These are phyloP conservation scores for Melinaea marsaeus DNA, from an alignment of 2,888 invertebrate species.

Conservation along the genomic window DNA sequence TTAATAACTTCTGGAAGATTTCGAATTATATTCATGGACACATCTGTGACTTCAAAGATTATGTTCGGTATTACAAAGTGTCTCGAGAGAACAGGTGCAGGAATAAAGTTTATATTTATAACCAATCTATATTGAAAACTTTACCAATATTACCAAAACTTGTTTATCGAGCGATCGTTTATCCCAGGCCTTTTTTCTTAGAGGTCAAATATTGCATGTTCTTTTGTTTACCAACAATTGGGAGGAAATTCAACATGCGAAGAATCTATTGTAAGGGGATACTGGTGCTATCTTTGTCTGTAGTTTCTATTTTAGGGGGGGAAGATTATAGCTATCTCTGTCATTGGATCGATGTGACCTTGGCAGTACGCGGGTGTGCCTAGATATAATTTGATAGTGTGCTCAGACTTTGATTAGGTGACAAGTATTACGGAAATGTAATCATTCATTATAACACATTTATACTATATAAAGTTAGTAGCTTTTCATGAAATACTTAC, in stretches of 20 bases:
- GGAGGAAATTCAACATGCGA: constrained; percentile 21
- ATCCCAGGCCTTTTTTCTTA: neutral
- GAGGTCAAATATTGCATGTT: constrained; percentile 9
- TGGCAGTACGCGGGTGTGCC: constrained; percentile 53
- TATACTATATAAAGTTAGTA: neutral
- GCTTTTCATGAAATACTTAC: too few relatives aligned
- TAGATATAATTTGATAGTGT: constrained; percentile 24
- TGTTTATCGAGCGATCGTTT: too few relatives aligned
- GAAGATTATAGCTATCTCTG: constrained; percentile 36
- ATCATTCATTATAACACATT: too few relatives aligned
- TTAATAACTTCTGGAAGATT: too few relatives aligned
- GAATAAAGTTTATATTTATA: too few relatives aligned
- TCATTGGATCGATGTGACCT: constrained; percentile 67
- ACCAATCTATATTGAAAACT: too few relatives aligned
- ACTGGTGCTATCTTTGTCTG: constrained; percentile 1
- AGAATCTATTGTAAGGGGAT: constrained; percentile 23
- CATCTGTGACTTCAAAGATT: too few relatives aligned
- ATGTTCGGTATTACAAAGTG: too few relatives aligned
- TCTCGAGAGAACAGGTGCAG: too few relatives aligned
- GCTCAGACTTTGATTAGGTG: constrained; percentile 26
- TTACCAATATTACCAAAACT: too few relatives aligned
- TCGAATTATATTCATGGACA: too few relatives aligned
- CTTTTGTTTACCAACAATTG: constrained; percentile 54
- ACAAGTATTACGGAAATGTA: constrained; percentile 6
- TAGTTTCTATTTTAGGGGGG: constrained; percentile 20